Evolutionary conservation across 2,888 invertebrate species (phyloP).

Genomic region (Aspidiotus destructor): DNA sequence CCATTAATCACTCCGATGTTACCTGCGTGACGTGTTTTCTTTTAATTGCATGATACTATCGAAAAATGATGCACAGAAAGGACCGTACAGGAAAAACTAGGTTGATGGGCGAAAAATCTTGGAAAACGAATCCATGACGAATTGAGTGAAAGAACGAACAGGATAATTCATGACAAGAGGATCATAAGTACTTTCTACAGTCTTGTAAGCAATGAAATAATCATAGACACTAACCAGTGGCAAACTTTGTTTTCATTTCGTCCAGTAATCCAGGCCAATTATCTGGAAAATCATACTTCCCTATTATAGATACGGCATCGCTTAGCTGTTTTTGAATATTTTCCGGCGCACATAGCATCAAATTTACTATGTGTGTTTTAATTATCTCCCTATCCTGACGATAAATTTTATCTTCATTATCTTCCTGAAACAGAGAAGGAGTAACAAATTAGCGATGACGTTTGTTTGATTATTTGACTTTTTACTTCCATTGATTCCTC

Average conservation of each 20-base stretch:
- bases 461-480: constrained; percentile 10
- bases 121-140: background rate
- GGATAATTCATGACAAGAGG: background rate
- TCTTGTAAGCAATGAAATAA: constrained; percentile 16
- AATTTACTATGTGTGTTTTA: constrained; percentile 73
- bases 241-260: constrained; percentile 88
- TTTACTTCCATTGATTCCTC: constrained; percentile 42
- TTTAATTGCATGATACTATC: no score
- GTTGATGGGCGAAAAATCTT: background rate
- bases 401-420: constrained; percentile 69
- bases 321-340: constrained; percentile 87
- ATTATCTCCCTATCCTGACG: constrained; percentile 66
- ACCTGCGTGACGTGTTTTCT: constrained; percentile 45
- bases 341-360: constrained; percentile 88
- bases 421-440: constrained; percentile 47
- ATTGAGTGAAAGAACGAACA: background rate
- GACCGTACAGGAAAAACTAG: no score
- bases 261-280: constrained; percentile 91
- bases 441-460: background rate
- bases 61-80: no score
- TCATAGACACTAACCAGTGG: constrained; percentile 49
- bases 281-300: constrained; percentile 91
- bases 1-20: constrained; percentile 94
- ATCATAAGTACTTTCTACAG: background rate
- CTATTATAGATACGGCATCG: constrained; percentile 91